Percentiles rank a stretch among this genome's conserved stretches.
These are phyloP conservation scores for Propithecus deckenii DNA, from an alignment of 2,797 vertebrate species.

Conservation along the genomic window DNA sequence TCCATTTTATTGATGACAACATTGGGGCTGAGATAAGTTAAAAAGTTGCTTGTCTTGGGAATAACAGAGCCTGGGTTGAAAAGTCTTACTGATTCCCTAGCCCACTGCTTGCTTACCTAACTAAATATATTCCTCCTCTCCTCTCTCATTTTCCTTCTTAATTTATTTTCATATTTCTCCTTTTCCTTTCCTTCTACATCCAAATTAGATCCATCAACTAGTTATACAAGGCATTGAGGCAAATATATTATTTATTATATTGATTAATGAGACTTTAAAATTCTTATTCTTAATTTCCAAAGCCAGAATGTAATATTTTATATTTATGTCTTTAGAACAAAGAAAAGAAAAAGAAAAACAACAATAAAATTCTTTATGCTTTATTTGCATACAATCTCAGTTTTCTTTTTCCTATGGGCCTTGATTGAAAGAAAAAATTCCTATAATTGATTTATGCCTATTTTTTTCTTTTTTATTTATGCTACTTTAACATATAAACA, in stretches of 20 bases:
- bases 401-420: not conserved
- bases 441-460: not conserved
- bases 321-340: not conserved
- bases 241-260: not conserved
- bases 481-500: not conserved
- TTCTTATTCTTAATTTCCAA: constrained; percentile 1
- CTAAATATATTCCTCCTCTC: not conserved
- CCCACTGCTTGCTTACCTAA: not conserved
- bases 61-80: not conserved
- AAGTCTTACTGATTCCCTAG: not conserved
- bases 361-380: not conserved
- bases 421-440: not conserved
- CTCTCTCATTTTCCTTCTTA: not conserved
- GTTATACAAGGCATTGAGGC: not conserved
- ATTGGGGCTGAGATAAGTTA: not conserved
- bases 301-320: not conserved
- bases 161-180: not conserved
- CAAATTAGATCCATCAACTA: not conserved
- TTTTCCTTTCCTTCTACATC: not conserved
- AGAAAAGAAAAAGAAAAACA: not conserved
- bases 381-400: not conserved
- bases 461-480: not conserved
- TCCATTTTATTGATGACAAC: not conserved
- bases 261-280: not conserved
- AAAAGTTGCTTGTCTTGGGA: not conserved